These are phyloP conservation scores for Onychomys leucogaster DNA, from an alignment of 2,797 vertebrate species.

Conservation along the genomic window DNA sequence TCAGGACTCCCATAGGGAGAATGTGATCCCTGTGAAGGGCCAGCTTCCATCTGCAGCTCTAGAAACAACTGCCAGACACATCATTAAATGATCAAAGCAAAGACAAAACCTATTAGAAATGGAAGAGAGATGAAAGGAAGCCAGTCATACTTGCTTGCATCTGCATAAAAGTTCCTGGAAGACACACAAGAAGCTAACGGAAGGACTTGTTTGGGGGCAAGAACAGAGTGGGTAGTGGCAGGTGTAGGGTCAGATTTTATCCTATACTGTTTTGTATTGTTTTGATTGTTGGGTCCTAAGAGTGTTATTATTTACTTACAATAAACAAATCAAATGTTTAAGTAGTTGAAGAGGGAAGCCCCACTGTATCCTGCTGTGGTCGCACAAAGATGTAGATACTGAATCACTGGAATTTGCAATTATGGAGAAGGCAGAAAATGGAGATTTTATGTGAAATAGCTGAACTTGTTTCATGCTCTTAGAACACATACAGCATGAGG, in stretches of 20 bases:
- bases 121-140: background rate
- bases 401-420: background rate
- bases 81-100: constrained; percentile 55
- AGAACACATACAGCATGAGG: background rate
- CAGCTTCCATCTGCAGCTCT: background rate
- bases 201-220: background rate
- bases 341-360: background rate
- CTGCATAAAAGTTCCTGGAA: background rate
- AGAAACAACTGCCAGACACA: constrained; percentile 31
- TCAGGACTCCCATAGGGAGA: background rate
- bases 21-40: background rate
- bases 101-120: constrained; percentile 19
- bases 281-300: constrained; percentile 41
- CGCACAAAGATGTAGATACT: background rate
- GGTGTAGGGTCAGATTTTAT: background rate
- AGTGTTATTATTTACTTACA: constrained; percentile 56
- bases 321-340: constrained; percentile 40
- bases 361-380: background rate
- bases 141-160: background rate
- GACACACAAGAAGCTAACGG: background rate
- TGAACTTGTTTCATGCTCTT: background rate
- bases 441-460: background rate
- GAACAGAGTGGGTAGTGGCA: background rate
- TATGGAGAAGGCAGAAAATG: background rate
- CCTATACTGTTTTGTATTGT: background rate